Conservation (phyloP, 2,113 vertebrate genomes). For the Barbus barbus region DNA sequence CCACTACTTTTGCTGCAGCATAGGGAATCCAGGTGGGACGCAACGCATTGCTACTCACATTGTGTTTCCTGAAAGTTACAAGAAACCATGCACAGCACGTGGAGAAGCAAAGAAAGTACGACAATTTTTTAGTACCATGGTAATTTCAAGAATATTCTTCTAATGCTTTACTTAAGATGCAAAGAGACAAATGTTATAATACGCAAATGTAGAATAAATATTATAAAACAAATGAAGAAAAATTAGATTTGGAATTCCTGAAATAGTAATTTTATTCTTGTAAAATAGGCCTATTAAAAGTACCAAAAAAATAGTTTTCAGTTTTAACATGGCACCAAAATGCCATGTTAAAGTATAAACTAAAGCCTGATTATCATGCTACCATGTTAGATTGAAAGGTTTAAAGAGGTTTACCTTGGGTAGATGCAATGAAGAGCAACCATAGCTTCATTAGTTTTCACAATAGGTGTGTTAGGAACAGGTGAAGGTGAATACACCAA, state of each 20-base stretch:
- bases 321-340: neutral
- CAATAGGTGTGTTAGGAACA: conserved; percentile 56
- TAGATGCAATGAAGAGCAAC: conserved; percentile 66
- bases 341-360: neutral
- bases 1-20: neutral
- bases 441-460: conserved; percentile 63
- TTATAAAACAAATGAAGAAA: no score
- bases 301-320: neutral
- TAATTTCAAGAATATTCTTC: no score
- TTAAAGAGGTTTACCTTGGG: conserved; percentile 59
- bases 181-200: neutral
- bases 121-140: neutral
- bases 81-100: neutral
- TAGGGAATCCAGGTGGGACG: conserved; percentile 59
- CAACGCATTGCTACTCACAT: conserved; percentile 61
- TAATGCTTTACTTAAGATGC: neutral
- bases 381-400: neutral
- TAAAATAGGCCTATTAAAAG: neutral
- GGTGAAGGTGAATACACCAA: conserved; percentile 64
- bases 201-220: neutral
- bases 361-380: neutral
- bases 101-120: neutral
- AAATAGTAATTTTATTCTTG: neutral
- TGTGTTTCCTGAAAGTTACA: conserved; percentile 56
- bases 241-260: no score